phyloP scores from a whole-genome alignment of 2,797 vertebrate species.

The Lycodopsis pacificus region DNA sequence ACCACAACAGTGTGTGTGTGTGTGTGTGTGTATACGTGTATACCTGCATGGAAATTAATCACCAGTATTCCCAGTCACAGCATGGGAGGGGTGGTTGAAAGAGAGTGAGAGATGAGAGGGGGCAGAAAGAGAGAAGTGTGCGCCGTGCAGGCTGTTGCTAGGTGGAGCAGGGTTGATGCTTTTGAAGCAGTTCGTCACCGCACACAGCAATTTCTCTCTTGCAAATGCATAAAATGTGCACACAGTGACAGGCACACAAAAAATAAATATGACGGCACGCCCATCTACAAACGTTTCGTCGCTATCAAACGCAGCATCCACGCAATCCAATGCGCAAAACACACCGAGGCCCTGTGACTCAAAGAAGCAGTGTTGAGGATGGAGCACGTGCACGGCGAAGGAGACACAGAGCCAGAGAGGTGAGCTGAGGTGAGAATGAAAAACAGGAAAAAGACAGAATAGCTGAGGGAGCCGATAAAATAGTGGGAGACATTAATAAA shows the following conservation, averaged over 20 bases:
- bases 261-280: background rate
- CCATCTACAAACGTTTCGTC: background rate
- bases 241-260: background rate
- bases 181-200: conserved; percentile 44
- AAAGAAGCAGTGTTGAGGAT: background rate
- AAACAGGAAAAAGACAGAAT: conserved; percentile 30
- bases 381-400: conserved; percentile 25
- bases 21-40: background rate
- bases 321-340: background rate
- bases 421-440: conserved; percentile 24
- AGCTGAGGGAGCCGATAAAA: conserved; percentile 21
- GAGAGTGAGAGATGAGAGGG: conserved; percentile 24
- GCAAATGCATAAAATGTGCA: conserved; percentile 27
- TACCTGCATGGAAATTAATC: conserved; percentile 66
- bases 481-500: conserved; percentile 11
- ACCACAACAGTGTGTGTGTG: conserved; percentile 28
- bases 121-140: conserved; percentile 25
- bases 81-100: conserved; percentile 35
- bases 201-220: conserved; percentile 12
- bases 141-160: conserved; percentile 69
- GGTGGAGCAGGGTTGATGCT: conserved; percentile 66
- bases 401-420: conserved; percentile 5
- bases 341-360: conserved; percentile 17
- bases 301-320: background rate
- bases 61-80: conserved; percentile 68